Percentiles rank a stretch among this genome's conserved stretches.
Evolutionary conservation across 2,797 vertebrate species (phyloP).

Genomic region (Margarornis squamiger): DNA sequence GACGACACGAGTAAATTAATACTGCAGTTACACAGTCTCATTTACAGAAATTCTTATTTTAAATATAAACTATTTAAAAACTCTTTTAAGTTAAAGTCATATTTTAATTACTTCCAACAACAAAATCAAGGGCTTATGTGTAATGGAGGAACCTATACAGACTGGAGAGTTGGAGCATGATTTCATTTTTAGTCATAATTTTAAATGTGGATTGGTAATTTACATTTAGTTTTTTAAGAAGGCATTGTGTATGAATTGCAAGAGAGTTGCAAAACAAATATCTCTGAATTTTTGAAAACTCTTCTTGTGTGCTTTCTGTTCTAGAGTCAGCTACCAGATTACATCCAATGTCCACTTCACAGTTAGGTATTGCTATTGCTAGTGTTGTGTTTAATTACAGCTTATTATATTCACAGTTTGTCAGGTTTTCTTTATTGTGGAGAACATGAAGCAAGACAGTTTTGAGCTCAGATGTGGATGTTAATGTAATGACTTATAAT

Average conservation of each 20-base stretch:
- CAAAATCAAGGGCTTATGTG: not conserved
- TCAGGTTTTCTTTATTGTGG: not conserved
- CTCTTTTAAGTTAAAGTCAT: not conserved
- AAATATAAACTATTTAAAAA: not conserved
- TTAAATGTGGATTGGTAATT: not conserved
- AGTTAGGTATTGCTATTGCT: not conserved
- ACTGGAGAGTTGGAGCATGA: not conserved
- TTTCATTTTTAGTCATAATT: not conserved
- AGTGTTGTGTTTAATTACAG: not conserved
- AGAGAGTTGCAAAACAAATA: not conserved
- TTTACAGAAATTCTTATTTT: conserved; percentile 3
- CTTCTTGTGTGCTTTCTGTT: not conserved
- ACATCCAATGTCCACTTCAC: not conserved
- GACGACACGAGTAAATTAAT: not conserved
- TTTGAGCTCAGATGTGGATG: not conserved
- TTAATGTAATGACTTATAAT: not conserved
- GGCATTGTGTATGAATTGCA: not conserved
- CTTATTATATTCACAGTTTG: not conserved
- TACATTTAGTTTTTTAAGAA: not conserved
- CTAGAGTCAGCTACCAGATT: not conserved
- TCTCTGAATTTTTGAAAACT: not conserved
- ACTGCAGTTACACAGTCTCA: not conserved
- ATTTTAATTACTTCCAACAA: not conserved
- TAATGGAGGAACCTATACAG: not conserved
- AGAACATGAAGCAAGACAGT: not conserved